Conservation (phyloP, 2,113 vertebrate genomes). For the Odontophorus gujanensis region DNA sequence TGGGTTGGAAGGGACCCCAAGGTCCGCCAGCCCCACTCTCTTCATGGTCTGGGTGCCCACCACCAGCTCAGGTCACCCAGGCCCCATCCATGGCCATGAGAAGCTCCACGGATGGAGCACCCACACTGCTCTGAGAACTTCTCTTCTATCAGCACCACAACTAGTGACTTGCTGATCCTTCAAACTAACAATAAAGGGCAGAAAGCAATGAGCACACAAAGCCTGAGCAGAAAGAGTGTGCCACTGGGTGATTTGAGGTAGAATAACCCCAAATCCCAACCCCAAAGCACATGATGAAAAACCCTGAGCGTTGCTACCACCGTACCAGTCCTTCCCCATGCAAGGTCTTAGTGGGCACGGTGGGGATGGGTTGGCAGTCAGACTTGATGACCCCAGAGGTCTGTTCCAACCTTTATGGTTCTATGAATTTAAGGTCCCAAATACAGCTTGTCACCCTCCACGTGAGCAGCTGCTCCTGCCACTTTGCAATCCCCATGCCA, state of each 20-base stretch:
- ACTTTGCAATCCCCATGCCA: accelerated
- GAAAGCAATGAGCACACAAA: background rate
- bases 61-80: too few relatives aligned
- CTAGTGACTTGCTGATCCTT: accelerated
- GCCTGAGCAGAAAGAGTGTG: background rate
- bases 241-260: background rate
- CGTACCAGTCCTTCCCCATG: accelerated
- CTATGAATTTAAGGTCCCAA: too few relatives aligned
- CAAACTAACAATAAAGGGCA: background rate
- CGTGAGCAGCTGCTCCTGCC: background rate
- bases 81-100: too few relatives aligned
- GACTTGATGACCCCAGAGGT: too few relatives aligned
- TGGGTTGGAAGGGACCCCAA: too few relatives aligned
- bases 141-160: background rate
- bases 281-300: accelerated
- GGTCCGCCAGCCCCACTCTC: background rate
- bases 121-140: too few relatives aligned
- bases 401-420: too few relatives aligned
- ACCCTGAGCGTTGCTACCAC: accelerated
- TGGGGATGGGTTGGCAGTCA: too few relatives aligned
- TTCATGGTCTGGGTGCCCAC: too few relatives aligned
- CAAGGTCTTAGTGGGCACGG: too few relatives aligned
- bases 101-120: too few relatives aligned
- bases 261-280: background rate
- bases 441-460: too few relatives aligned